Evolutionary conservation across 2,797 vertebrate species (phyloP).

Genomic region (Macropodus opercularis): DNA sequence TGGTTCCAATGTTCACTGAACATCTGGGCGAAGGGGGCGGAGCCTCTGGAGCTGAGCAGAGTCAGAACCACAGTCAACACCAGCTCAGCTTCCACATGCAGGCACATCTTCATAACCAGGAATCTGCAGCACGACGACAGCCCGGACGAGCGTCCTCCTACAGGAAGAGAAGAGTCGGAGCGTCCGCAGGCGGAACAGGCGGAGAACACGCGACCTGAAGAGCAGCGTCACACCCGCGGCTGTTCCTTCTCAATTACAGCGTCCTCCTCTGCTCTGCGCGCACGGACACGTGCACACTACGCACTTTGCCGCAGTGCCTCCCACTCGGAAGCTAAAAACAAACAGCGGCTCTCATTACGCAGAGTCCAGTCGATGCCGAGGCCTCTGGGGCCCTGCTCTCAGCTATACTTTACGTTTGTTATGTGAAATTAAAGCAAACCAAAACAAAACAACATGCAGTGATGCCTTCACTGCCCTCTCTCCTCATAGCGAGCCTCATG

Average conservation of each 20-base stretch:
- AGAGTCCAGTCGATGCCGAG: conserved; percentile 57
- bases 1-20: too few species aligned
- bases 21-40: too few species aligned
- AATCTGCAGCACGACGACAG: too few species aligned
- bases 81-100: too few species aligned
- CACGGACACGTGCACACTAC: conserved; percentile 29
- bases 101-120: too few species aligned
- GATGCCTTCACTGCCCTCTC: neutral
- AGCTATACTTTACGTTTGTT: conserved; percentile 20
- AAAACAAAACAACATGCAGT: neutral
- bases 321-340: conserved; percentile 72
- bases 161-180: too few species aligned
- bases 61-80: too few species aligned
- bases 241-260: conserved; percentile 45
- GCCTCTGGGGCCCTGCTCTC: conserved; percentile 45
- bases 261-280: conserved; percentile 38
- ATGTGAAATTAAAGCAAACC: conserved; percentile 12
- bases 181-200: too few species aligned
- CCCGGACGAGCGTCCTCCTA: too few species aligned
- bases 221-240: conserved; percentile 46
- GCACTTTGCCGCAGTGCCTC: conserved; percentile 62
- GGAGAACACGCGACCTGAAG: too few species aligned
- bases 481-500: too few species aligned
- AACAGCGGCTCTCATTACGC: conserved; percentile 68
- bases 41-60: too few species aligned